Conservation (phyloP, 2,113 vertebrate genomes). For the Narcine bancroftii region DNA sequence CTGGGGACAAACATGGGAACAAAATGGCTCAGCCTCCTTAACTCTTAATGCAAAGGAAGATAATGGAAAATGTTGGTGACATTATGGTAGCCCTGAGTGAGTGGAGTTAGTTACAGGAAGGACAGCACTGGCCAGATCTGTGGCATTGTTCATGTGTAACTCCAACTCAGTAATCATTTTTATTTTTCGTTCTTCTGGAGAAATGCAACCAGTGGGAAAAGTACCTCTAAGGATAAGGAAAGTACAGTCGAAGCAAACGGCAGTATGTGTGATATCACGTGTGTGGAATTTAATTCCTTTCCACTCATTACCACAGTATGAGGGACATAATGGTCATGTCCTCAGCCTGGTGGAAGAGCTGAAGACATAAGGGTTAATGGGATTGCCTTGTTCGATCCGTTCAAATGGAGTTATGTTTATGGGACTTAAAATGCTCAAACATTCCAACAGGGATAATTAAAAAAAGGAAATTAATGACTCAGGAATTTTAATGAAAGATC, state of each 20-base stretch:
- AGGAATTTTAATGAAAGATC: constrained; percentile 15
- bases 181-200: no score
- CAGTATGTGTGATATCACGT: neutral
- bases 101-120: neutral
- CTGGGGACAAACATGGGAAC: neutral
- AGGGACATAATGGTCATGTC: neutral
- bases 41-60: neutral
- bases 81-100: neutral
- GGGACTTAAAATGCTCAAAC: neutral
- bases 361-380: constrained; percentile 13
- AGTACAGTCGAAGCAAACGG: neutral
- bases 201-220: neutral
- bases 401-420: constrained; percentile 12
- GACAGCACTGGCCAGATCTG: no score
- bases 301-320: neutral
- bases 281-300: neutral
- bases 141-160: neutral
- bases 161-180: neutral
- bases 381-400: neutral
- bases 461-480: constrained; percentile 28
- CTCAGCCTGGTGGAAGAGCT: neutral
- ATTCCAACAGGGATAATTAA: constrained; percentile 36
- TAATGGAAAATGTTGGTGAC: neutral
- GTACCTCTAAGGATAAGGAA: no score
- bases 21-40: neutral